Base-by-base conservation (phyloP, 2,797 vertebrate species). In the Selene dorsalis region DNA sequence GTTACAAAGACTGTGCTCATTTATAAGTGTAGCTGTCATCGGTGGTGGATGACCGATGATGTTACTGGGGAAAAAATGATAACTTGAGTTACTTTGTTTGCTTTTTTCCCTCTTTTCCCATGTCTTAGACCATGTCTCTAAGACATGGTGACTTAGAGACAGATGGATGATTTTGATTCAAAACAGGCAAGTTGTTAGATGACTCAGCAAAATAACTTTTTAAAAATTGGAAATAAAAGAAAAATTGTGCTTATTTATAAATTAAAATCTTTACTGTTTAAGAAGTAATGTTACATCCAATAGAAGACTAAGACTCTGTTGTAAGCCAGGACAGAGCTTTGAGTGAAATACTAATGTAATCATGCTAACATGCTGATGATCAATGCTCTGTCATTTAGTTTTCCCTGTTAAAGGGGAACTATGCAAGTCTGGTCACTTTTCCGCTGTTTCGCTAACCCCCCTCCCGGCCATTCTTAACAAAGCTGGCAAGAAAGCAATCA, bases 101-200 rank as follows among this genome's bases (percentile, higher is more conserved):
- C 32, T 8, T 8, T 35, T 35, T 35, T 35, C 32, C 32, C 32
- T 35, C 32, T 35, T 8, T 35, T 35, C 32, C 32, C 30, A n/a
- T n/a, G n/a, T n/a, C n/a, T n/a, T n/a, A n/a, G n/a, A n/a, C n/a
- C n/a, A n/a, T n/a, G n/a, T n/a, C n/a, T n/a, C 30, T 30, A 5
- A 30, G 30, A 30, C 30, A 30, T 30, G 30, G 30, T 30, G n/a
- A n/a, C n/a, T n/a, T n/a, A n/a, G n/a, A n/a, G 30, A 30, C 30
- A 11, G 26, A 64, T 56, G 39, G 52, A 14, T 38, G 52, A 26
- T 28, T 76, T 26, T 35, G 20, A 26, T 22, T 58, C 50, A 66
- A 22, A 73, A 26, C 3, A n/a, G 41, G 4, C 7, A 52, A 1
- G 9, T 12, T 47, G 18, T 57, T 9, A 43, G n/a, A n/a, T 58